phyloP scores from a whole-genome alignment of 2,113 vertebrate genomes.

The Indicator indicator region DNA sequence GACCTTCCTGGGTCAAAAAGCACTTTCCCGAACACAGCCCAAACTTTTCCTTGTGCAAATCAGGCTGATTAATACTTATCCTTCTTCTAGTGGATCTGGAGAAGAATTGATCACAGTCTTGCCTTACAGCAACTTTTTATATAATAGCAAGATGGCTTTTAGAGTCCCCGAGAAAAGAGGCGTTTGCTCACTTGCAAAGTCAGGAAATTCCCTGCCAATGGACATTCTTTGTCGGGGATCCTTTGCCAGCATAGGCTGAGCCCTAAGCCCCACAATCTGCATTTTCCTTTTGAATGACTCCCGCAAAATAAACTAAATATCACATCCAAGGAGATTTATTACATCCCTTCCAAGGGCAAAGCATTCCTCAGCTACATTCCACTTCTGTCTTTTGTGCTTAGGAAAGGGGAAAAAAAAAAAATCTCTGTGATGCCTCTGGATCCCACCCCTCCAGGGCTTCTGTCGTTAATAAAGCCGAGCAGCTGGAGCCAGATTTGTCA shows the following conservation, averaged over 20 bases:
- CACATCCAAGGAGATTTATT: conserved; percentile 63
- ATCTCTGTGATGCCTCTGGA: conserved; percentile 52
- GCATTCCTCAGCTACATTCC: conserved; percentile 66
- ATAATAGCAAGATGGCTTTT: conserved; percentile 50
- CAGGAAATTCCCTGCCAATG: conserved; percentile 74
- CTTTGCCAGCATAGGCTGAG: conserved; percentile 67
- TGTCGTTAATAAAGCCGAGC: conserved; percentile 60
- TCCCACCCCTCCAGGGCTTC: conserved; percentile 53
- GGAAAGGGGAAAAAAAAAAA: conserved; percentile 37
- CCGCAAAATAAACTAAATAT: conserved; percentile 66
- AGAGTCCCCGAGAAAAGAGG: conserved; percentile 57
- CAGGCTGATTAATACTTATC: neutral
- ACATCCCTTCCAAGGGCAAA: conserved; percentile 49
- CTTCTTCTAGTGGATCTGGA: neutral
- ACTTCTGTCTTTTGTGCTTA: conserved; percentile 63
- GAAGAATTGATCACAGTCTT: neutral
- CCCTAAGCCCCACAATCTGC: conserved; percentile 57
- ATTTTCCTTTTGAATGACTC: conserved; percentile 66
- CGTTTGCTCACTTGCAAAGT: conserved; percentile 70
- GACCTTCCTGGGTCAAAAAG: neutral
- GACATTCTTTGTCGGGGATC: conserved; percentile 63
- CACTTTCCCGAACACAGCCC: neutral
- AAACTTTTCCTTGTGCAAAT: neutral
- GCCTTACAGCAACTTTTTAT: conserved; percentile 30
- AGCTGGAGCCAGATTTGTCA: conserved; percentile 61